phyloP scores from a whole-genome alignment of 1,140 invertebrate species.

The Caerostris extrusa region DNA sequence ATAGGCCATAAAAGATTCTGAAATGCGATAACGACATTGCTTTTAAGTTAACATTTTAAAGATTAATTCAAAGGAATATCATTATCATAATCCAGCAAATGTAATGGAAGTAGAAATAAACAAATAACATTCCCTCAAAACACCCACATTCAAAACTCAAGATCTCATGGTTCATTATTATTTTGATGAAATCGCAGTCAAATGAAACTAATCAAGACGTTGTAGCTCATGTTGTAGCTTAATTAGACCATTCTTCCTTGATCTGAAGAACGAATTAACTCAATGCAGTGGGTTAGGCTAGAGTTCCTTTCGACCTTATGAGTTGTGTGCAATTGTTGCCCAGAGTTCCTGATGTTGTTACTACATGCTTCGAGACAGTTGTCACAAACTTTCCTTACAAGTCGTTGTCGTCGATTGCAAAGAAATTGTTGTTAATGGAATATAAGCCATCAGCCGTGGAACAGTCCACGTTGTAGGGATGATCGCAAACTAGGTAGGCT shows the following conservation, averaged over 20 bases:
- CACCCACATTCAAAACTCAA: background rate
- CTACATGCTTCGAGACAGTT: background rate
- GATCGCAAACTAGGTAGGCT: constrained; percentile 89
- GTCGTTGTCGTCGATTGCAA: constrained; percentile 54
- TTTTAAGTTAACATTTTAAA: background rate
- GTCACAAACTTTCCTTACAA: background rate
- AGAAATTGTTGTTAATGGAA: constrained; percentile 84
- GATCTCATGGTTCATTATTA: background rate
- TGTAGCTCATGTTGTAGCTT: background rate
- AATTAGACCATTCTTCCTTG: background rate
- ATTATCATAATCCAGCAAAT: background rate
- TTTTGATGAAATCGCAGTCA: background rate
- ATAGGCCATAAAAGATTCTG: too few relatives aligned
- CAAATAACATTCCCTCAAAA: background rate
- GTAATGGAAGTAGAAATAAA: background rate
- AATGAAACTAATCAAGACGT: background rate
- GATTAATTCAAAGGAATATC: background rate
- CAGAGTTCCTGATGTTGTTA: background rate
- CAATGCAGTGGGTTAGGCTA: background rate
- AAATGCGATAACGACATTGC: background rate
- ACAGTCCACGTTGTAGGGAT: constrained; percentile 92
- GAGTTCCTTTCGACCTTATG: background rate
- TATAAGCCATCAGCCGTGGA: constrained; percentile 86
- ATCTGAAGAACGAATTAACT: background rate
- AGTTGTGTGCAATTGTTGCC: background rate